Conservation (phyloP, 2,888 invertebrate species). For the Drosophila melanosoma region DNA sequence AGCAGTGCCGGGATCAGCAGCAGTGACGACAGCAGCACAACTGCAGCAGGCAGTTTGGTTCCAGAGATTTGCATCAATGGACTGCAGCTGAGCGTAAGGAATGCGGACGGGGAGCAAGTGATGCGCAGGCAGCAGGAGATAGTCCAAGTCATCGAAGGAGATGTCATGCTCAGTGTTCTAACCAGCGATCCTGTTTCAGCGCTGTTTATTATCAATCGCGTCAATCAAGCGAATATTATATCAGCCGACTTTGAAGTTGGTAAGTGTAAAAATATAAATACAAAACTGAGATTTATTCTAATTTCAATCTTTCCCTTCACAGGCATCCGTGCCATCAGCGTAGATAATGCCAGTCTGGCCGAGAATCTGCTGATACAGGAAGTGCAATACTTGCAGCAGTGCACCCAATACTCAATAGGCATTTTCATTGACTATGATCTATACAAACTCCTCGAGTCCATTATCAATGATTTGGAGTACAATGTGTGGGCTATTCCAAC, state of each 20-base stretch:
- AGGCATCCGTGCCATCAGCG: conserved; percentile 83
- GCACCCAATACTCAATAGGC: conserved; percentile 83
- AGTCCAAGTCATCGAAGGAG: conserved; percentile 83
- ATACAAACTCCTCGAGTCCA: conserved; percentile 73
- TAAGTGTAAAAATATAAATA: conserved; percentile 35
- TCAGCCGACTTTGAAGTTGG: conserved; percentile 84
- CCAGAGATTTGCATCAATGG: conserved; percentile 83
- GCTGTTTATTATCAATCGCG: conserved; percentile 83
- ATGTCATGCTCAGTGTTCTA: conserved; percentile 83
- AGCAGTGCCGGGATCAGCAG: conserved; percentile 41
- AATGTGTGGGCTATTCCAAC: conserved; percentile 84
- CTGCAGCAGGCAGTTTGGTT: conserved; percentile 58
- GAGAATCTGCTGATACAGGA: conserved; percentile 84
- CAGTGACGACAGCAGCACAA: conserved; percentile 48
- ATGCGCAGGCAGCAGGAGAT: conserved; percentile 72
- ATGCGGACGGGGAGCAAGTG: conserved; percentile 55
- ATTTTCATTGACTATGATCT: conserved; percentile 83
- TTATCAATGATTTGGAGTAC: conserved; percentile 83
- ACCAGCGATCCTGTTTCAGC: conserved; percentile 83
- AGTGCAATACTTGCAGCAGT: conserved; percentile 83
- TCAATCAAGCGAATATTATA: conserved; percentile 83
- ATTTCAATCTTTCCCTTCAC: background rate
- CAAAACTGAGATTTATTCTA: background rate
- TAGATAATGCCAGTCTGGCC: conserved; percentile 72
- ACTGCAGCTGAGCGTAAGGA: conserved; percentile 61